These are phyloP conservation scores for Orthonevra nobilis DNA, from an alignment of 2,888 invertebrate species.

Conservation along the genomic window DNA sequence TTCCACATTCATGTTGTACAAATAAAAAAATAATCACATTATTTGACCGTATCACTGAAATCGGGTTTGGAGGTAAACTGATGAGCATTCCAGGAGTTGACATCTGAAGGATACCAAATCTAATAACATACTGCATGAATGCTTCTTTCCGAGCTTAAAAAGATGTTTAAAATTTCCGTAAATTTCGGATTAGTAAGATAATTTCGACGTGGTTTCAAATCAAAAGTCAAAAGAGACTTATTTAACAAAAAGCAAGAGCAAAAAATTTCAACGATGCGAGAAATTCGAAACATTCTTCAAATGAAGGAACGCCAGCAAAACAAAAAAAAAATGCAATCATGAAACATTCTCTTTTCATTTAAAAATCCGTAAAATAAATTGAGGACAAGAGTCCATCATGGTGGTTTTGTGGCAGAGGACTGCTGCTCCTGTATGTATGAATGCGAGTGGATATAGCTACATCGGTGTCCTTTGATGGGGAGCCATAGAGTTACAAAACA, in stretches of 20 bases:
- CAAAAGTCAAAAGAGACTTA: constrained; percentile 11
- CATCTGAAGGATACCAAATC: too few relatives aligned
- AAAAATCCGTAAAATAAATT: constrained; percentile 77
- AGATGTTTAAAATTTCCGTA: too few relatives aligned
- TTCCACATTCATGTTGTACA: too few relatives aligned
- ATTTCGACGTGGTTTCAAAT: constrained; percentile 31
- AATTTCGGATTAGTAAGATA: constrained; percentile 26
- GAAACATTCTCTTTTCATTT: constrained; percentile 76
- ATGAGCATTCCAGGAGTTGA: too few relatives aligned
- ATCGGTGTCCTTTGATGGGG: constrained; percentile 13
- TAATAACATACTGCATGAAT: too few relatives aligned
- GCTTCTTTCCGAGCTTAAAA: too few relatives aligned
- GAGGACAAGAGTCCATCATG: constrained; percentile 75
- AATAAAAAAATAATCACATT: too few relatives aligned
- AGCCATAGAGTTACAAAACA: constrained; percentile 23
- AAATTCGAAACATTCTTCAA: constrained; percentile 10
- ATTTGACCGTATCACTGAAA: too few relatives aligned
- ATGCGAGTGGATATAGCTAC: neutral
- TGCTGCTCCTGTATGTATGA: neutral
- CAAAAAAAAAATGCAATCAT: constrained; percentile 35
- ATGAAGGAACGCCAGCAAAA: constrained; percentile 10
- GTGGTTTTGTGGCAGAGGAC: constrained; percentile 10
- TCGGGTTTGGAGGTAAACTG: too few relatives aligned
- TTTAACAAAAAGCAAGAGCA: neutral
- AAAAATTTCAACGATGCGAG: constrained; percentile 20